These are phyloP conservation scores for Enhydra lutris DNA, from an alignment of 2,113 vertebrate species.

Conservation along the genomic window DNA sequence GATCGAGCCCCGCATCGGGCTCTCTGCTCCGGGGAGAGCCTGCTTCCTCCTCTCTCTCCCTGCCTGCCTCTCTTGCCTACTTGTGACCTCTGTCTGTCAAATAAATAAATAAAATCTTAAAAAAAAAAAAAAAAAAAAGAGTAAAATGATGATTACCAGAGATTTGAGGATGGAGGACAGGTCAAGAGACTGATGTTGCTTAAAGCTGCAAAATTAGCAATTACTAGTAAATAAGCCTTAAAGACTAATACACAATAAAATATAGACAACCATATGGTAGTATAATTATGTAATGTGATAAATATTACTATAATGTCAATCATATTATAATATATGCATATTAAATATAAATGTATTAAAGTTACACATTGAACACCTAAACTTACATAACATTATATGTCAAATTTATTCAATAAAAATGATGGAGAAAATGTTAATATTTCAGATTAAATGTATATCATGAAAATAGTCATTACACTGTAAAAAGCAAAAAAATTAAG, in stretches of 20 bases:
- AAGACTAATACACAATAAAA: not conserved
- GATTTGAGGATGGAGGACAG: too few species aligned
- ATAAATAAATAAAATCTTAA: too few species aligned
- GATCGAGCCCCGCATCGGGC: too few species aligned
- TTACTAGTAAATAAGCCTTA: not conserved
- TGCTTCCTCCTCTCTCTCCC: too few species aligned
- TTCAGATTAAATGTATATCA: not conserved
- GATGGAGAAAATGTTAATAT: conserved; percentile 4
- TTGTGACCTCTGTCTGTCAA: too few species aligned
- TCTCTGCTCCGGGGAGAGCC: too few species aligned
- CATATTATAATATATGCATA: not conserved
- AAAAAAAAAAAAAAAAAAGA: not conserved
- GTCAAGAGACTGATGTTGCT: not conserved
- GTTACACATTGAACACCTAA: not conserved
- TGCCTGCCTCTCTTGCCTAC: too few species aligned
- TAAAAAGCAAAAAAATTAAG: not conserved
- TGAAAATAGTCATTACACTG: not conserved
- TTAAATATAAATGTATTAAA: not conserved
- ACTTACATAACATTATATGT: not conserved
- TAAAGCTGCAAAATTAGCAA: not conserved
- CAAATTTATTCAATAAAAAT: not conserved
- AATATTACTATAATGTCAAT: not conserved
- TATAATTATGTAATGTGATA: not conserved
- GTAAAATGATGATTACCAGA: not conserved
- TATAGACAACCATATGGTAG: not conserved